Evolutionary conservation across 23 tunicate species (phyloP).

Genomic region (Halocynthia aurantium): DNA sequence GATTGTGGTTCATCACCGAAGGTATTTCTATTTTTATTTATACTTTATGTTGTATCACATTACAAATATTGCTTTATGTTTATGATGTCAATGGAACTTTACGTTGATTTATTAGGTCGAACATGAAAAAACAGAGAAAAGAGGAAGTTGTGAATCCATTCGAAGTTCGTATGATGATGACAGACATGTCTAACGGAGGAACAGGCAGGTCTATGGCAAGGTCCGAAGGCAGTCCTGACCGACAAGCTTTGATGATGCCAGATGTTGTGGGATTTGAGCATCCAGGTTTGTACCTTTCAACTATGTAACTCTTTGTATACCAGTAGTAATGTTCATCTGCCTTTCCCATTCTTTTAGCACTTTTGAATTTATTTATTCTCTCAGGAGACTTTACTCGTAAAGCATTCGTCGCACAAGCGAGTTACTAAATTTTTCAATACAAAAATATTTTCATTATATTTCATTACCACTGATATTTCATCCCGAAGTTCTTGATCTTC

Average conservation of each 20-base stretch:
- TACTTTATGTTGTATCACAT: background rate
- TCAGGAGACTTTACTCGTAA: no score
- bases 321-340: no score
- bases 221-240: constrained; percentile 29
- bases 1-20: constrained; percentile 16
- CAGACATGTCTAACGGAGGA: constrained; percentile 47
- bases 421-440: no score
- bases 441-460: no score
- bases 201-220: constrained; percentile 22
- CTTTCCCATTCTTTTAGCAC: no score
- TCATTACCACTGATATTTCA: no score
- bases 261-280: constrained; percentile 85
- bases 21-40: constrained; percentile 14
- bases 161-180: constrained; percentile 90
- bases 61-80: background rate
- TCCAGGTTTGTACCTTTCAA: constrained; percentile 42
- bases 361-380: no score
- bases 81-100: no score
- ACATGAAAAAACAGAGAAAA: constrained; percentile 23
- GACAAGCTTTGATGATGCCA: constrained; percentile 78
- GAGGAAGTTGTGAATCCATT: constrained; percentile 92
- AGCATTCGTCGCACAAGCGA: no score
- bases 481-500: no score
- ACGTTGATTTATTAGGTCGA: no score
- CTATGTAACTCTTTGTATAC: background rate